A percentile compares a stretch with the other conserved stretches of the same genome.
Evolutionary conservation across 2,888 invertebrate genomes (phyloP).

Genomic region (Phortica okadai): DNA sequence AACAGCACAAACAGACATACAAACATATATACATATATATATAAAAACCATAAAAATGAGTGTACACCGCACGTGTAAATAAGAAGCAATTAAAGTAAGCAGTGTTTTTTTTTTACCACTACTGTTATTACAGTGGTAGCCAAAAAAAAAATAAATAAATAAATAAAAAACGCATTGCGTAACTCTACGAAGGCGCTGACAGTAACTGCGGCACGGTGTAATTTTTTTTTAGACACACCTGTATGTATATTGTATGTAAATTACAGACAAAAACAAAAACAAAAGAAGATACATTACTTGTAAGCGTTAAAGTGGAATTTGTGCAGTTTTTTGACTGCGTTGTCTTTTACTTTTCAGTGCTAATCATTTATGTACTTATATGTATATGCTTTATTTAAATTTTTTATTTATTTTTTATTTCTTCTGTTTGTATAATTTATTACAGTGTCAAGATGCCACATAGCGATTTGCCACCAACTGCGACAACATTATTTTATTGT

Average conservation of each 20-base stretch:
- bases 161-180: not conserved
- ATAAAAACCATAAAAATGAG: constrained; percentile 36
- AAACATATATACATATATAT: constrained; percentile 38
- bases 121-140: not conserved
- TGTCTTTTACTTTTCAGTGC: no score
- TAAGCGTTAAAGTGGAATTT: no score
- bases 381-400: not conserved
- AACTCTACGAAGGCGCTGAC: not conserved
- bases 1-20: constrained; percentile 31
- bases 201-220: not conserved
- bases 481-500: constrained; percentile 37
- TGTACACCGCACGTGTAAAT: constrained; percentile 25
- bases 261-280: not conserved
- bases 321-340: no score
- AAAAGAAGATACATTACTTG: not conserved
- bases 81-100: not conserved
- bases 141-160: no score
- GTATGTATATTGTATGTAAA: not conserved
- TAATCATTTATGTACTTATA: not conserved
- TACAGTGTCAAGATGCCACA: constrained; percentile 14
- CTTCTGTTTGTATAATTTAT: constrained; percentile 3
- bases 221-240: not conserved
- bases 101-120: no score
- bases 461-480: constrained; percentile 17
- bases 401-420: constrained; percentile 8